phyloP scores from a whole-genome alignment of 2,113 vertebrate species.

The Scartelaos histophorus region DNA sequence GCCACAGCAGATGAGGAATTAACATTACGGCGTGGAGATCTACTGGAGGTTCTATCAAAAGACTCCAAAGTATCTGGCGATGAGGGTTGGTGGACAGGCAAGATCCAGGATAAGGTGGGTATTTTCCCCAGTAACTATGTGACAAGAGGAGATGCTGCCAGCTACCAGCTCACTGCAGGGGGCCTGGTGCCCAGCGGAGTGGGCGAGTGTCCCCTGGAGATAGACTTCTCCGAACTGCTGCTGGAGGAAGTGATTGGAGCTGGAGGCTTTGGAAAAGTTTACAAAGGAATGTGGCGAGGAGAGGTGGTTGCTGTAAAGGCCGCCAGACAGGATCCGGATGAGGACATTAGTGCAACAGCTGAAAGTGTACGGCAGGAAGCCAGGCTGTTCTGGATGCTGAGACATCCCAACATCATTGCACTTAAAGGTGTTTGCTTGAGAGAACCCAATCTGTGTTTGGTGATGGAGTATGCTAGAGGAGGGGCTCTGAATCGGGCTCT shows the following conservation, averaged over 20 bases:
- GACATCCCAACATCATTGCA: slow-evolving; percentile 87
- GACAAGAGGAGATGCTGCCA: slow-evolving; percentile 72
- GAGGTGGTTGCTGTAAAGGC: slow-evolving; percentile 89
- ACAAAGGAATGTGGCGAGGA: slow-evolving; percentile 81
- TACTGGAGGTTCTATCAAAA: slow-evolving; percentile 88
- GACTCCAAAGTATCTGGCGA: slow-evolving; percentile 89
- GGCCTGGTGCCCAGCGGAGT: slow-evolving; percentile 62
- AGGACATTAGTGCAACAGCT: slow-evolving; percentile 84
- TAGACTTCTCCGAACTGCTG: slow-evolving; percentile 84
- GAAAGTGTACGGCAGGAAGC: slow-evolving; percentile 89
- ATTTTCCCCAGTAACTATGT: slow-evolving; percentile 92
- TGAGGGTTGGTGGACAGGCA: slow-evolving; percentile 93
- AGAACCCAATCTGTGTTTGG: slow-evolving; percentile 87
- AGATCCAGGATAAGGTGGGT: slow-evolving; percentile 87
- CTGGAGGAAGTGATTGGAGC: slow-evolving; percentile 90
- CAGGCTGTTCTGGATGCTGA: slow-evolving; percentile 87
- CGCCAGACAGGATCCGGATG: slow-evolving; percentile 85
- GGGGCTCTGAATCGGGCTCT: slow-evolving; percentile 86
- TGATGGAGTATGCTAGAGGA: slow-evolving; percentile 90
- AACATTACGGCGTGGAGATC: slow-evolving; percentile 84
- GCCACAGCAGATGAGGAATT: slow-evolving; percentile 88
- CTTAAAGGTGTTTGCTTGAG: slow-evolving; percentile 85
- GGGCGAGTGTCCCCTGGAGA: slow-evolving; percentile 79
- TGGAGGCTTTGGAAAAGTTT: slow-evolving; percentile 90
- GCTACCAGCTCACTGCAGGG: slow-evolving; percentile 69